Evolutionary conservation across 2,113 vertebrate species (phyloP), one percentile per base, ranked within the genome.

Genomic region (Telmatochromis sp.): DNA sequence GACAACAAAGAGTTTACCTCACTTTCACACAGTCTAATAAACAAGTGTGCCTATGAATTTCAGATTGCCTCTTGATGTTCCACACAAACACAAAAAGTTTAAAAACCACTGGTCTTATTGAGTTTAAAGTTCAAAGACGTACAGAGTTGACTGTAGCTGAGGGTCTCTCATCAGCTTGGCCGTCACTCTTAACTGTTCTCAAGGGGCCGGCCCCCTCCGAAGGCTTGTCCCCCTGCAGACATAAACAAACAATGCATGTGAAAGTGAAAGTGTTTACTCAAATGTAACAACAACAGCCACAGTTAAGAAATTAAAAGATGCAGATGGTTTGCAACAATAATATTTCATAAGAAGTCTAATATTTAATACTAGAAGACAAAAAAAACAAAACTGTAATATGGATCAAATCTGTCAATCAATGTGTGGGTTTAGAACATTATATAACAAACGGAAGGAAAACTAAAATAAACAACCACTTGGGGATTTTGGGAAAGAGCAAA

Each of bases 101-200:
- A 19, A 75, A 49, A 49, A 47, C 23, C 70, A 49, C 42, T 19
- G 45, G 45, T 78, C 4, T n/a, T 51, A 19, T 12, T 31, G 73
- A 78, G 35, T 47, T 57, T 79, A 13, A 3, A 15, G 10, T 7
- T 33, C 19, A 31, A 23, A 26, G 55, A 92, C 97, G n/a, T 97
- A 99, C 98, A 93, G 96, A 96, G 94, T 97, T 98, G 91, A 96
- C 94, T 55, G 97, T 95, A 89, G 96, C 92, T 89, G 96, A 85
- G 79, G 95, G 88, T 94, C 98, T 97, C 42, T 99, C 99, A 60
- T 99, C 98, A 47, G 92, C 94, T 95, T 97, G 98, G 92, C 97
- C 96, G 9, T 99, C 98, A 84, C 96, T 96, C 96, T 99, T 99
- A 81, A 97, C 97, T 88, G 96, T 96, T 96, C 98, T 97, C 89